Evolutionary conservation across 2,113 vertebrate species (phyloP).

Genomic region (Grammomys dolichurus): DNA sequence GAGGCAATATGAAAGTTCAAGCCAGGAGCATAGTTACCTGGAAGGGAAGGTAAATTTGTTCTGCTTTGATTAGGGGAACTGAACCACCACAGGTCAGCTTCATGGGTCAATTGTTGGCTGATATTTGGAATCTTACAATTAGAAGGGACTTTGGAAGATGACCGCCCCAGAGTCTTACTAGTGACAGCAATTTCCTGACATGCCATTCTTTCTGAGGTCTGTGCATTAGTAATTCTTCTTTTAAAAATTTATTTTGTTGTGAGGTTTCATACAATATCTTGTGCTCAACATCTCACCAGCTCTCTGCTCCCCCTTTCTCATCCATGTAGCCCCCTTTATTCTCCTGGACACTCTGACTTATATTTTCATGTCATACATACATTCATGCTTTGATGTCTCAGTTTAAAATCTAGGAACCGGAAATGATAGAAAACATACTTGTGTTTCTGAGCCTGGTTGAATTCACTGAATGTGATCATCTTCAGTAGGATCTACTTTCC

Average conservation of each 20-base stretch:
- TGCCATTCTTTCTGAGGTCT: not conserved
- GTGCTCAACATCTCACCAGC: not conserved
- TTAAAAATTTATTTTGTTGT: not conserved
- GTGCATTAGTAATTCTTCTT: not conserved
- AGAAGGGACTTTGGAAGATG: not conserved
- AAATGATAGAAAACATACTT: not conserved
- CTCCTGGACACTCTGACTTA: not conserved
- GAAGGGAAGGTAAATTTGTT: not conserved
- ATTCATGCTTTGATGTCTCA: not conserved
- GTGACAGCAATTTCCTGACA: not conserved
- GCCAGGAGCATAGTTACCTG: not conserved
- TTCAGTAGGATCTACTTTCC: not conserved
- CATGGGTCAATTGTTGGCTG: not conserved
- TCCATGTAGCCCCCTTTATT: not conserved
- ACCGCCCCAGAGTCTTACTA: not conserved
- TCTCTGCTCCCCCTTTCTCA: not conserved
- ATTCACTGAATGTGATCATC: not conserved
- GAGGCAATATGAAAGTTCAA: not conserved
- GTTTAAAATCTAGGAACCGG: not conserved
- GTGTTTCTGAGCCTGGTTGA: not conserved
- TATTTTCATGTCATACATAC: not conserved
- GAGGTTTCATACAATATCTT: not conserved
- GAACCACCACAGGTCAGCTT: not conserved
- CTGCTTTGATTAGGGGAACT: not conserved
- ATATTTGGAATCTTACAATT: not conserved